Conservation (phyloP, 2,888 invertebrate genomes). For the Himalopsyche tibetana region DNA sequence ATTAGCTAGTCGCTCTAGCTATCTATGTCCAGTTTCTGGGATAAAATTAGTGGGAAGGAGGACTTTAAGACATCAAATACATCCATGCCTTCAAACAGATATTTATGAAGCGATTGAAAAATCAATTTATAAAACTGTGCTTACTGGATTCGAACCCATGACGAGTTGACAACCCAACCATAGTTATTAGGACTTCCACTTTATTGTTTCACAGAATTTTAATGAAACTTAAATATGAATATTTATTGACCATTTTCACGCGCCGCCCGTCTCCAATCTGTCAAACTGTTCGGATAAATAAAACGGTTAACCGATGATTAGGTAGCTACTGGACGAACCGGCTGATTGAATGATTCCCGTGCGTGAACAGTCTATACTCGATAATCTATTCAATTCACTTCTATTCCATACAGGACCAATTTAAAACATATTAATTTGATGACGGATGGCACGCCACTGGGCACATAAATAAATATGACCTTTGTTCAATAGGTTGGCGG, state of each 20-base stretch:
- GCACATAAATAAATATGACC: constrained; percentile 46
- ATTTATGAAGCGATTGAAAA: too few species aligned
- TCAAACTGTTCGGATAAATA: constrained; percentile 55
- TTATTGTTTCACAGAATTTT: too few species aligned
- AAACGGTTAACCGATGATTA: constrained; percentile 58
- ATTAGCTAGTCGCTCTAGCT: too few species aligned
- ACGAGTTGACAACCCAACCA: too few species aligned
- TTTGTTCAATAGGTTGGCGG: constrained; percentile 23
- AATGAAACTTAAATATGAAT: too few species aligned
- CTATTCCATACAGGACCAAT: constrained; percentile 46
- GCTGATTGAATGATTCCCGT: constrained; percentile 58
- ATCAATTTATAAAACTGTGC: too few species aligned
- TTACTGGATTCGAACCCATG: too few species aligned
- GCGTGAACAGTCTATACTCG: constrained; percentile 54
- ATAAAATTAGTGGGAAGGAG: too few species aligned
- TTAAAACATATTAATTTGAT: constrained; percentile 34
- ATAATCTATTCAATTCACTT: constrained; percentile 49
- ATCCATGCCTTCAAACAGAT: too few species aligned
- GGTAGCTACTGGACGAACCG: constrained; percentile 40
- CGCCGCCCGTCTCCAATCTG: constrained; percentile 43
- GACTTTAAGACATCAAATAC: too few species aligned
- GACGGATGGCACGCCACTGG: constrained; percentile 51
- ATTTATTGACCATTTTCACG: background rate
- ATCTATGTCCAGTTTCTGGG: too few species aligned
- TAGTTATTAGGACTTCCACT: too few species aligned